Percentiles rank a stretch among this genome's conserved stretches.
phyloP scores from a whole-genome alignment of 2,113 vertebrate species.

The Pseudopipra pipra region DNA sequence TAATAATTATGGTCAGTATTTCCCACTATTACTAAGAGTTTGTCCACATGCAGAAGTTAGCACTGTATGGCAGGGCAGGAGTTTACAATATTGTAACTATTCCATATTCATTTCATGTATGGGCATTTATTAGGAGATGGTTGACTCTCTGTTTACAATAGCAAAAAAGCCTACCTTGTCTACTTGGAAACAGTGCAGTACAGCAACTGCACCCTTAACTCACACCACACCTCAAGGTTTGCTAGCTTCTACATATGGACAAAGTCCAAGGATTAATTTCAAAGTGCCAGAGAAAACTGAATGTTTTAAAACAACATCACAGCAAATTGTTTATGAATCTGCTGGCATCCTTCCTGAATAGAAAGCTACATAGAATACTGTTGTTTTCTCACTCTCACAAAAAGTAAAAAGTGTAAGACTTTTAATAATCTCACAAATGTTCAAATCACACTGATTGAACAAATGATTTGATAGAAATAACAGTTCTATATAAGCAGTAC shows the following conservation, averaged over 20 bases:
- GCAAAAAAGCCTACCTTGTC: background rate
- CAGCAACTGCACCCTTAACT: background rate
- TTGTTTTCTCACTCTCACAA: constrained; percentile 36
- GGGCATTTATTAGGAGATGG: background rate
- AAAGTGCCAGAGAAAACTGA: constrained; percentile 10
- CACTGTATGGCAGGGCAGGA: background rate
- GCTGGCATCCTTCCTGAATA: constrained; percentile 50
- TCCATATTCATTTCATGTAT: background rate
- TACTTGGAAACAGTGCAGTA: background rate
- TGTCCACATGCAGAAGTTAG: background rate
- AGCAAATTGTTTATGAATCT: constrained; percentile 44
- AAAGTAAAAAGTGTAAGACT: constrained; percentile 40
- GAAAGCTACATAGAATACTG: constrained; percentile 38
- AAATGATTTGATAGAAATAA: constrained; percentile 39
- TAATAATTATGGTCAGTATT: background rate
- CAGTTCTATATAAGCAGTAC: constrained; percentile 10
- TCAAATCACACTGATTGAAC: constrained; percentile 26
- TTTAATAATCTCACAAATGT: background rate
- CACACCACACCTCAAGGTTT: background rate
- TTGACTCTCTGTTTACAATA: background rate
- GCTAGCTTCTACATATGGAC: background rate
- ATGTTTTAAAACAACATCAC: constrained; percentile 63
- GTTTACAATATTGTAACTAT: background rate
- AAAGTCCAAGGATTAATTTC: background rate
- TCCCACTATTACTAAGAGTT: background rate